Evolutionary conservation across 64 coral and sea anemone genomes (phyloP).

Genomic region (Trachythela sp.): DNA sequence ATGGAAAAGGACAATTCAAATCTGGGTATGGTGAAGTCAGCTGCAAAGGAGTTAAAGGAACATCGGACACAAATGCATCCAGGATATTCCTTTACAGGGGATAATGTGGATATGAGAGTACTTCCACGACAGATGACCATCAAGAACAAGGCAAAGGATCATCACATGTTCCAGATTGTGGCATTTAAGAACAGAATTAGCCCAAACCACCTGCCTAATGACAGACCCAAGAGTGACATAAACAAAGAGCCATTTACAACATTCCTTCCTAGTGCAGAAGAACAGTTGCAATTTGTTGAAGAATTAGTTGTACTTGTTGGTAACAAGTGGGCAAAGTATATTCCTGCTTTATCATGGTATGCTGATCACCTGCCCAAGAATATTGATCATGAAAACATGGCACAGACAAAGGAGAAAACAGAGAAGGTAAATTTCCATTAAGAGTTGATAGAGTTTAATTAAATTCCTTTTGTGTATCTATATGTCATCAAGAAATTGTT

Average conservation of each 20-base stretch:
- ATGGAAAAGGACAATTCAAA: background rate
- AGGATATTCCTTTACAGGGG: constrained; percentile 62
- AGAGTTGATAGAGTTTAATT: no score
- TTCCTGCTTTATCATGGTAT: constrained; percentile 46
- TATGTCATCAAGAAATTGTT: no score
- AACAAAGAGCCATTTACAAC: no score
- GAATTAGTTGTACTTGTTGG: constrained; percentile 37
- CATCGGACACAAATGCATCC: constrained; percentile 55
- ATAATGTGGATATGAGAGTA: constrained; percentile 51
- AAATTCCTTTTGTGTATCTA: no score
- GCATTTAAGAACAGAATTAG: no score
- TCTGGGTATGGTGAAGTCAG: background rate
- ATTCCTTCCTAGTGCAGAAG: constrained; percentile 42
- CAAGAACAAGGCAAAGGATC: constrained; percentile 52
- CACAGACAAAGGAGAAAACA: constrained; percentile 41
- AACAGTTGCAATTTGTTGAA: background rate
- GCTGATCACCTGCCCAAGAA: constrained; percentile 29
- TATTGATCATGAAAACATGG: constrained; percentile 43
- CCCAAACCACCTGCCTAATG: no score
- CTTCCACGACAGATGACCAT: constrained; percentile 46
- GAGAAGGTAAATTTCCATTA: constrained; percentile 42
- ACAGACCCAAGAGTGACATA: no score
- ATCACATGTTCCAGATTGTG: constrained; percentile 65
- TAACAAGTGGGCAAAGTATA: constrained; percentile 41
- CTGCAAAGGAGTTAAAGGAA: constrained; percentile 11